Base-by-base conservation (phyloP, 2,797 vertebrate genomes). In the Bradypodion pumilum region DNA sequence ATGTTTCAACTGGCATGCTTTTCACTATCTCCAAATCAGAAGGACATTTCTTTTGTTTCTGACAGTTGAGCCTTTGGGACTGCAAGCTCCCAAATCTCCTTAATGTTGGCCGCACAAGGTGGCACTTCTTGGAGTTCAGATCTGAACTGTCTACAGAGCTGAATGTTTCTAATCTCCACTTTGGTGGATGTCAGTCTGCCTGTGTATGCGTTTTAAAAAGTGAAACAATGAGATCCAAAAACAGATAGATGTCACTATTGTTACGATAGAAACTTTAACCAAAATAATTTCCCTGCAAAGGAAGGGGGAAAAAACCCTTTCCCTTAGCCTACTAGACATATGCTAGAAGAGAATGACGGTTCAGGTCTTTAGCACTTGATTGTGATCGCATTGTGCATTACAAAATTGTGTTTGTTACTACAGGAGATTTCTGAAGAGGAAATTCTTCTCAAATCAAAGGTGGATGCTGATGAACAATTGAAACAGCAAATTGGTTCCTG, bases 291-390 rank as follows among this genome's bases (percentile, higher is more conserved):
- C 13, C 32, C 32, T 35, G 35, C n/a, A 68, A 32, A 68, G 35
- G 63, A n/a, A 65, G 7, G n/a, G n/a, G 29, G 13, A 10, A 2
- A 35, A 16, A 68, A 1, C 13, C 16, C 8, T 2, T 16, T 68
- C 35, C 46, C 65, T 35, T 16, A 68, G 79, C 65, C 63, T 87
- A 44, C 10, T n/a, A 44, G 74, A 32, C 76, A 44, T 74, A 82
- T 65, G 89, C 68, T 56, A 69, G 78, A 73, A 77, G 4, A 40
- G 12, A 62, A 75, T 82, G 63, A 69, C 76, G 78, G 56, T 84
- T 83, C 83, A 89, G 75, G 40, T 69, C 52, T 66, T 82, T 40
- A 21, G 9, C 19, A 21, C 63, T 25, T 19, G 21, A 70, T 70
- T 70, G 66, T 85, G 60, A 72, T 87, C 86, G 46, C 40, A 4